Conservation (phyloP, 2,113 vertebrate genomes). For the Larimichthys polyactis region DNA sequence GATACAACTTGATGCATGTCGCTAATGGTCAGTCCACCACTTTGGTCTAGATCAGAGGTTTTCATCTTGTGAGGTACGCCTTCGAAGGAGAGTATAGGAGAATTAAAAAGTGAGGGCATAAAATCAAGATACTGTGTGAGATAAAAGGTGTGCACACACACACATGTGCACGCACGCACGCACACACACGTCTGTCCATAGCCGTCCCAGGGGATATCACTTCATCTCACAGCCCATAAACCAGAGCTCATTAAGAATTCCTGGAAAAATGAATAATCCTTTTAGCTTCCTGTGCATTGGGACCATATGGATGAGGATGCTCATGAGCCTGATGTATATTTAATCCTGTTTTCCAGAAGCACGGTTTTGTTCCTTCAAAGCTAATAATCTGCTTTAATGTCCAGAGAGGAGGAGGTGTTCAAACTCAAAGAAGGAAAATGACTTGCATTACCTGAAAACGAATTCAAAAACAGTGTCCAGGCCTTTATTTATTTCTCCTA, state of each 20-base stretch:
- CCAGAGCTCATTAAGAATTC: conserved; percentile 40
- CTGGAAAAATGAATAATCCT: conserved; percentile 10
- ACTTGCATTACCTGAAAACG: too few relatives aligned
- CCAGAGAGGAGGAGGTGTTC: neutral
- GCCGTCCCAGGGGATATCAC: conserved; percentile 7
- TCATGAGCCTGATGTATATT: conserved; percentile 24
- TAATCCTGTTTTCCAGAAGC: conserved; percentile 32
- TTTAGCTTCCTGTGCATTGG: conserved; percentile 25
- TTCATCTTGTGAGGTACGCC: too few relatives aligned
- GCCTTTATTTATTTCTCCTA: too few relatives aligned
- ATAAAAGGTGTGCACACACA: neutral
- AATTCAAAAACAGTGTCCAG: too few relatives aligned
- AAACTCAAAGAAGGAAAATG: too few relatives aligned
- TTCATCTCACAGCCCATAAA: conserved; percentile 42
- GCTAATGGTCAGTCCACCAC: too few relatives aligned
- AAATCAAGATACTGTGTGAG: too few relatives aligned
- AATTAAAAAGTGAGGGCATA: too few relatives aligned
- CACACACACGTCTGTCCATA: neutral
- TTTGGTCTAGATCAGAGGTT: too few relatives aligned
- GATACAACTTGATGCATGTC: too few relatives aligned
- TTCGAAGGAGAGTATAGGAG: too few relatives aligned
- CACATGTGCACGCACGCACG: neutral
- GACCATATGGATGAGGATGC: conserved; percentile 16
- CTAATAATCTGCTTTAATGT: conserved; percentile 1
- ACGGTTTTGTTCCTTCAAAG: neutral